A percentile compares a stretch with the other conserved stretches of the same genome.
phyloP scores from a whole-genome alignment of 1,140 invertebrate genomes.

The Drosophila arawakana region DNA sequence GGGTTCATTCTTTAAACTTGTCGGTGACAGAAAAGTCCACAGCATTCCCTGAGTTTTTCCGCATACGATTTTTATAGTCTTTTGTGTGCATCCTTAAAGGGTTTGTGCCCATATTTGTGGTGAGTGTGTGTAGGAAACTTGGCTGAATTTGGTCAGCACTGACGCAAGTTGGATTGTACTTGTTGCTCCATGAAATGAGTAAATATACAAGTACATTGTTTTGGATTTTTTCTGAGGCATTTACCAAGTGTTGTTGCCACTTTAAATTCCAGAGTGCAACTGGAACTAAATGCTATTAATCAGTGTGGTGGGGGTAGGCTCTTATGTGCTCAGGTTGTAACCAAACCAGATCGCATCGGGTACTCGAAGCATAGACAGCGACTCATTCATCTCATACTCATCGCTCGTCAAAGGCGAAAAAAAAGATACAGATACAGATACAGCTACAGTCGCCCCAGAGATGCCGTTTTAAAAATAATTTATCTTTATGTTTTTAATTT shows the following conservation, averaged over 20 bases:
- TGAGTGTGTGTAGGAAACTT: slow-evolving; percentile 22
- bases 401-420: slow-evolving; percentile 24
- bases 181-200: slow-evolving; percentile 30
- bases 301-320: not conserved
- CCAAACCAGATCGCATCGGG: slow-evolving; percentile 9
- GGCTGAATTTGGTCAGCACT: slow-evolving; percentile 53
- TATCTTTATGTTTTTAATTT: slow-evolving; percentile 74
- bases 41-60: not conserved
- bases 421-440: not conserved
- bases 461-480: slow-evolving; percentile 39
- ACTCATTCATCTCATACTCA: slow-evolving; percentile 19
- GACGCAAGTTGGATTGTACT: slow-evolving; percentile 69
- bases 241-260: slow-evolving; percentile 57
- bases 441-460: slow-evolving; percentile 29
- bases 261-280: slow-evolving; percentile 74
- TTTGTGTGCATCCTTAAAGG: slow-evolving; percentile 19
- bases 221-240: slow-evolving; percentile 20
- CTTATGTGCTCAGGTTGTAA: slow-evolving; percentile 20
- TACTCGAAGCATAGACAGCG: slow-evolving; percentile 10
- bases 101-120: slow-evolving; percentile 8
- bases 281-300: slow-evolving; percentile 48
- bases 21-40: not conserved
- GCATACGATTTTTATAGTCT: slow-evolving; percentile 6
- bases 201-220: slow-evolving; percentile 27
- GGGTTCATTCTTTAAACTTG: slow-evolving; percentile 5